Evolutionary conservation across 2,113 vertebrate genomes (phyloP).

Genomic region (Setophaga petechia): DNA sequence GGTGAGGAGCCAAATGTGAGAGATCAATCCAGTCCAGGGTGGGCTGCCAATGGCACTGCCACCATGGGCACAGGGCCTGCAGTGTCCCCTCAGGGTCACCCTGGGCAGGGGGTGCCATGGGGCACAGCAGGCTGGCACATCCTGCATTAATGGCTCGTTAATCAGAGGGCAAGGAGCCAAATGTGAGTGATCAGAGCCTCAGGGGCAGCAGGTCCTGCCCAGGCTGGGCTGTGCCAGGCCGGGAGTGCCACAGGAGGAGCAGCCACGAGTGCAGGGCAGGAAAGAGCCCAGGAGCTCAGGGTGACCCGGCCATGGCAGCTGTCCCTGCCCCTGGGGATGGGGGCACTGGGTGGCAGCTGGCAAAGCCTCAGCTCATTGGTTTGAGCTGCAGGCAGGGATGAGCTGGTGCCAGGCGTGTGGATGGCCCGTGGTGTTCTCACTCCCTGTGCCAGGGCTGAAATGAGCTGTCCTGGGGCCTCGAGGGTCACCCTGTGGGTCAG

Average conservation of each 20-base stretch:
- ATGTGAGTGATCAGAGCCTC: fast-evolving
- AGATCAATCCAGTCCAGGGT: no score
- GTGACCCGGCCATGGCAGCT: fast-evolving
- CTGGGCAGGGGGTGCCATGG: fast-evolving
- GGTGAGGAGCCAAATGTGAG: no score
- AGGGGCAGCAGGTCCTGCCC: fast-evolving
- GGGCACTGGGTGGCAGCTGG: background rate
- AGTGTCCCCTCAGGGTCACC: background rate
- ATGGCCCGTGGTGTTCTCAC: background rate
- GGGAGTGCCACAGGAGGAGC: fast-evolving
- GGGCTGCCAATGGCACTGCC: background rate
- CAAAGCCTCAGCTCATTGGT: background rate
- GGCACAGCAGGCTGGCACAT: background rate
- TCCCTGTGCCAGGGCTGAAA: background rate
- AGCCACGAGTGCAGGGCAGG: fast-evolving
- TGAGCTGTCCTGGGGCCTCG: background rate
- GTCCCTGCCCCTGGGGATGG: background rate
- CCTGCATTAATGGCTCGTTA: background rate
- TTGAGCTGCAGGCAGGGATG: background rate
- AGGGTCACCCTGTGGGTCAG: background rate
- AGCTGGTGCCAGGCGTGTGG: background rate
- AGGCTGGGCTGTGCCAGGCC: background rate
- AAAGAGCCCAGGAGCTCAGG: fast-evolving
- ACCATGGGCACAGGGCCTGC: background rate
- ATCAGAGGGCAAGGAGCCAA: background rate